Evolutionary conservation across 2,888 invertebrate species (phyloP), one percentile per base, ranked within the genome.

Genomic region (Epistrophe grossulariae): DNA sequence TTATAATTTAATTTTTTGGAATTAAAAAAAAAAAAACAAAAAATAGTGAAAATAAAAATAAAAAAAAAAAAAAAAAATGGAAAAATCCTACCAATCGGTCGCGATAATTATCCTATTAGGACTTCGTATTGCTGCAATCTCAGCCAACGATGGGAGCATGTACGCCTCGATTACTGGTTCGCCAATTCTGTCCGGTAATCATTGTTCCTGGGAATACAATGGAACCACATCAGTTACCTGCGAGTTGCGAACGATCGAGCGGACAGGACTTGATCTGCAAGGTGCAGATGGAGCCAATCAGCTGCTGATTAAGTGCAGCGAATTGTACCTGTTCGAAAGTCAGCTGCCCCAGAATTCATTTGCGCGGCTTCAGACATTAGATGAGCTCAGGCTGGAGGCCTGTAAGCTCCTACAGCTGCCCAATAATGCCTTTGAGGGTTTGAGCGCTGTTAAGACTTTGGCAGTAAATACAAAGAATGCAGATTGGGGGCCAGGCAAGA

Each of bases 251-350:
- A 95, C 96, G 88, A 94, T 97, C 84, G 96, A 96, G 89, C 94
- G 95, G 76, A 95, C 95, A 88, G 95, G 95, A 64, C 94, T 95
- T 89, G 96, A 93, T 88, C 80, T 93, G 15, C 93, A 93, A 89
- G 93, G 93, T 48, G 94, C 96, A 62, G 97, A 97, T 91, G 95
- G 96, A 88, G 96, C 97, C 72, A 95, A 95, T 88, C 95, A 95
- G 89, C 93, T 98, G 89, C 94, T 95, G 88, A 95, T 98, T 84
- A 95, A 95, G 90, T 98, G 98, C 94, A 96, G 96, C 93, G 96
- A 97, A 91, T 94, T 96, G 82, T 94, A 97, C 90, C 95, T 96
- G 79, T 96, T 96, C 91, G 97, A 98, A 93, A 97, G 97, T 93
- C 94, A 95, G 89, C 93, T 98, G 89, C 95, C 95, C 79, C 94